phyloP scores from a whole-genome alignment of 2,888 invertebrate species.

The Phorcus lineatus region DNA sequence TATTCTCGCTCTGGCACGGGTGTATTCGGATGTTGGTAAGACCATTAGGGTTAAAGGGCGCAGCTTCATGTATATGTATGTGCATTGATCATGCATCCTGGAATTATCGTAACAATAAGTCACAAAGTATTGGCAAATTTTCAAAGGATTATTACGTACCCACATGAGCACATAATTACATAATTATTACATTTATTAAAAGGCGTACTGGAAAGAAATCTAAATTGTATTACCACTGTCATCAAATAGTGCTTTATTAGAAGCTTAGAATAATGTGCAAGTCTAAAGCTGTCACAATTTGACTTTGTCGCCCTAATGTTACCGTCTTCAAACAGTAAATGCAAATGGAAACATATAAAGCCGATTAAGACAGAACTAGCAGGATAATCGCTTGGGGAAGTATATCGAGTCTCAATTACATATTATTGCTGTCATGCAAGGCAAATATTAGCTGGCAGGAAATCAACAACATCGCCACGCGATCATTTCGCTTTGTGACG shows the following conservation, averaged over 20 bases:
- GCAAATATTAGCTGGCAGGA: constrained; percentile 34
- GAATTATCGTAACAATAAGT: too few species aligned
- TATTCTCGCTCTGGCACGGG: too few species aligned
- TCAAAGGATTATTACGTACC: not conserved
- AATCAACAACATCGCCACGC: constrained; percentile 20
- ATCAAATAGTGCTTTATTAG: not conserved
- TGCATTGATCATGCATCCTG: too few species aligned
- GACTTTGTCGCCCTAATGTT: not conserved
- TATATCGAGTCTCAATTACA: constrained; percentile 30
- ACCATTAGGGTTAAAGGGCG: too few species aligned
- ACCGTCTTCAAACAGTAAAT: not conserved
- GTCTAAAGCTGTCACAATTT: not conserved
- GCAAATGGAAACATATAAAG: constrained; percentile 28
- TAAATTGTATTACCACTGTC: not conserved
- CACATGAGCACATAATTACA: not conserved
- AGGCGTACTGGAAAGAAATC: not conserved
- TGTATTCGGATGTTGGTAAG: too few species aligned
- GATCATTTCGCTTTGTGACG: constrained; percentile 16
- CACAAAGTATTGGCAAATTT: too few species aligned
- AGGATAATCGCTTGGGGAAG: constrained; percentile 24
- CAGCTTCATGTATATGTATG: too few species aligned
- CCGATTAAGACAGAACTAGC: constrained; percentile 20
- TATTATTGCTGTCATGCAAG: constrained; percentile 30
- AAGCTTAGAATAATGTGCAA: not conserved
- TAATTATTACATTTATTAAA: not conserved